Base-by-base conservation (phyloP, 2,113 vertebrate genomes). In the Engraulis encrasicolus region DNA sequence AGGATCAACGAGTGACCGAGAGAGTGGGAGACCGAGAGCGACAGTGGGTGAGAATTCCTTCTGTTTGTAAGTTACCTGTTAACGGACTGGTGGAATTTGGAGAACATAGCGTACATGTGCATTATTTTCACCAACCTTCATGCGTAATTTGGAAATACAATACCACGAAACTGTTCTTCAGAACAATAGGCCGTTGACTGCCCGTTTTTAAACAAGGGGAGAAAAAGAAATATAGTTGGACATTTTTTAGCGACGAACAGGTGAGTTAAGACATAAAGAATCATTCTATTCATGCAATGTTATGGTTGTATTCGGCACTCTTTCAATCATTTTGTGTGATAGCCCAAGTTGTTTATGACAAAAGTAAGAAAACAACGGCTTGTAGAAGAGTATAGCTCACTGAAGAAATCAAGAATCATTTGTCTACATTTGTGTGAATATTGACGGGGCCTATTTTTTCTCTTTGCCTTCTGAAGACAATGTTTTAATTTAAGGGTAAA, bases 21-120 rank as follows among this genome's bases (percentile, higher is more conserved):
- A 23, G 66, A 78, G n/a, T n/a, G n/a, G n/a, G 6, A 34, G 50
- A 52, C 34, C 17, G 27, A 12, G 78, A 50, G 81, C 50, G 80
- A 27, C 49, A 17, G 77, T 82, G 37, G 23, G 31, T 74, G 66
- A 74, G 66, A 74, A 74, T 74, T 34, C 27, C 66, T 74, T 15
- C 66, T 74, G 31, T 74, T 66, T 66, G 58, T 14, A 66, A 66
- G 23, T 66, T 87, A 91, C 92, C 91, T 88, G 52, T 88, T 3
- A 91, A 45, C 80, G 4, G 89, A 74, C 66, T 36, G 27, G 2
- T 45, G 40, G 66, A 27, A 74, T 15, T 74, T 27, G 61, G 15
- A 27, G 61, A 31, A 71, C 61, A 74, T 74, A 34, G 27, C 27
- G 27, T 74, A 31, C 66, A 34, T 3, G 66, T 74, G 11, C 66